Evolutionary conservation across 30 jellyfish, hydroid and myxozoan genomes (phyloP), one percentile per base, ranked within the genome.

Genomic region (Turritopsis rubra): DNA sequence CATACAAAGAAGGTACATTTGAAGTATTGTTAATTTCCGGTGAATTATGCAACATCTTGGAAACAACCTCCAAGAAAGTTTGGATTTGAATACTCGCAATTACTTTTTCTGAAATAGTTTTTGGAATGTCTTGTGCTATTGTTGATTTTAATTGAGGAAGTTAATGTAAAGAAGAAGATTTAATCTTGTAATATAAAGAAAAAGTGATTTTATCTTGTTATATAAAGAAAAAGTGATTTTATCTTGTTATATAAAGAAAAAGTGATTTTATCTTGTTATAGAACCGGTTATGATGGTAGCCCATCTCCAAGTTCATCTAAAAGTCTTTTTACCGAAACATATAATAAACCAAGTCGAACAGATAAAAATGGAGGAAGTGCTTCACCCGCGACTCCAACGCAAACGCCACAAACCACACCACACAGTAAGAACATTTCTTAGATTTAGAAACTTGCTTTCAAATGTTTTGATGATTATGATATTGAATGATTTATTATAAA

Each of bases 331-430:
- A 80, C 60, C 65, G 70, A 68, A 41, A 28, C 70, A 0, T 28
- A 80, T n/a, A 77, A 80, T 76, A 80, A 65, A 18, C 65, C 80
- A 16, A 80, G 80, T 80, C 87, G 87, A 19, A 22, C 22, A 41
- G 87, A 80, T 52, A 65, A 68, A 53, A 80, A 77, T 9, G 80
- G 80, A 41, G 87, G 66, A 9, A 77, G 54, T 5, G 54, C 77
- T 20, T 80, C 87, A 21, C 87, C 87, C 21, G 87, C 87, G 0
- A 80, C 87, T 52, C 87, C 87, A n/a, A 80, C 66, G 9, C 80
- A 54, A 80, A 1, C 87, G 54, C 79, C 26, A 52, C 87, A 23
- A 31, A 41, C 60, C 60, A 41, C 60, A 13, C 60, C 60, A 41
- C 60, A 41, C 13, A 41, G 60, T 41, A 41, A 41, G 60, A 41